Evolutionary conservation across 2,113 vertebrate species (phyloP), one percentile per base, ranked within the genome.

Genomic region (Glareola pratincola): DNA sequence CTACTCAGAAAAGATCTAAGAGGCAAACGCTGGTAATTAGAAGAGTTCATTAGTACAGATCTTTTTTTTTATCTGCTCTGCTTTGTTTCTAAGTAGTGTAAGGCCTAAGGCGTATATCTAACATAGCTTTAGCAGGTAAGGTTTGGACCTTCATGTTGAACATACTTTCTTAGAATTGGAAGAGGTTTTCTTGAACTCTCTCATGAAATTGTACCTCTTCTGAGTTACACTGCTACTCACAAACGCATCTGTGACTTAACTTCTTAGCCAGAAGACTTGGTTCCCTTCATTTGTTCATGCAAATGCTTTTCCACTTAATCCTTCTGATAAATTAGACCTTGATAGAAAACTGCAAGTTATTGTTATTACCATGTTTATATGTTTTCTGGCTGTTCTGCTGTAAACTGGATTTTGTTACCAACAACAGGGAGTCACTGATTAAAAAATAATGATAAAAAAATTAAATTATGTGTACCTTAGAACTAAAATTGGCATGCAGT

Each of bases 361-460:
- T 0, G 0, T 81, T 80, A 32, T 37, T 88, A 45, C 41, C 3
- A 4, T 14, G 11, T 77, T 72, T 76, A 24, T 32, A 13, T 0
- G 0, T 56, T 19, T 45, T 50, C 8, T 85, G 37, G 8, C 15
- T 51, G 18, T 75, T 84, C 32, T 30, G 29, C 53, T 67, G 24
- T 72, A 64, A 77, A 53, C n/a, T 81, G 43, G 12, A 45, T 67
- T 90, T 82, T 89, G 17, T 85, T 53, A 73, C 23, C 16, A 48
- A 34, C 24, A 85, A 9, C 26, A 37, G 41, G 26, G 41, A 75
- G 27, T 60, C 19, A n/a, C 8, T 43, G 41, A 45, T 60, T 27
- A 16, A 74, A 72, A 90, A 77, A 15, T 12, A 36, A 39, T 19
- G 8, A 1, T 8, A 51, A 60, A 53, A 30, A 20, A 1, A 7